A percentile compares a stretch with the other conserved stretches of the same genome.
phyloP scores from a whole-genome alignment of 2,888 invertebrate species.

The Lycaena phlaeas region DNA sequence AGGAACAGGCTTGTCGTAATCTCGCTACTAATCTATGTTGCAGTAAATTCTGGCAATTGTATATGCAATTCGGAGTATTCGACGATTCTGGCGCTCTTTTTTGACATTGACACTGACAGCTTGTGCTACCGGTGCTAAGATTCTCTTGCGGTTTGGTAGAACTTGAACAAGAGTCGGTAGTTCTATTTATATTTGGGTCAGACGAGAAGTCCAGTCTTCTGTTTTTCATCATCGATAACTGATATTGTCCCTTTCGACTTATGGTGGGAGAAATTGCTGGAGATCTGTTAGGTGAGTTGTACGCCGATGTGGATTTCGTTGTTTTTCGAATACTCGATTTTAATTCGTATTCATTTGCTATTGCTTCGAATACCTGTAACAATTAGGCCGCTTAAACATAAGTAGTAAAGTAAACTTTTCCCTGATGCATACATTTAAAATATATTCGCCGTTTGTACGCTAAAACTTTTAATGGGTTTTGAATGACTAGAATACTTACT shows the following conservation, averaged over 20 bases:
- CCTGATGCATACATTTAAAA: too few species aligned
- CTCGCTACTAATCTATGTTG: conserved; percentile 48
- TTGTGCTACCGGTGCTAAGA: conserved; percentile 27
- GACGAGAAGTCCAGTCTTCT: conserved; percentile 26
- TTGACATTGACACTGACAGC: conserved; percentile 13
- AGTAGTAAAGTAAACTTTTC: too few species aligned
- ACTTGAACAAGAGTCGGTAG: conserved; percentile 17
- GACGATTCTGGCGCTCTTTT: conserved; percentile 14
- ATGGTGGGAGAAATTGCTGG: conserved; percentile 43
- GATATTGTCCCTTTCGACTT: conserved; percentile 45
- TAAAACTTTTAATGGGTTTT: too few species aligned
- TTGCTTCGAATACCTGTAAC: conserved; percentile 58
- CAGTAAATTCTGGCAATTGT: conserved; percentile 28
- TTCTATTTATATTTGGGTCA: conserved; percentile 16
- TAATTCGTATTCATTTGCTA: conserved; percentile 57
- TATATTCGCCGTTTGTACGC: too few species aligned
- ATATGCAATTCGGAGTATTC: conserved; percentile 14
- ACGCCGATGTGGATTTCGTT: conserved; percentile 34
- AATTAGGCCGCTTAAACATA: too few species aligned
- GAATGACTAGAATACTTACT: too few species aligned
- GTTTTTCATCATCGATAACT: conserved; percentile 48
- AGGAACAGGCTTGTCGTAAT: conserved; percentile 46
- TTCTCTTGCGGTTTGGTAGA: conserved; percentile 26
- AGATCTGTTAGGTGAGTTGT: conserved; percentile 42
- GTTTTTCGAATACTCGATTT: conserved; percentile 23